Conservation (phyloP, 2,888 invertebrate species). For the Alitta virens region DNA sequence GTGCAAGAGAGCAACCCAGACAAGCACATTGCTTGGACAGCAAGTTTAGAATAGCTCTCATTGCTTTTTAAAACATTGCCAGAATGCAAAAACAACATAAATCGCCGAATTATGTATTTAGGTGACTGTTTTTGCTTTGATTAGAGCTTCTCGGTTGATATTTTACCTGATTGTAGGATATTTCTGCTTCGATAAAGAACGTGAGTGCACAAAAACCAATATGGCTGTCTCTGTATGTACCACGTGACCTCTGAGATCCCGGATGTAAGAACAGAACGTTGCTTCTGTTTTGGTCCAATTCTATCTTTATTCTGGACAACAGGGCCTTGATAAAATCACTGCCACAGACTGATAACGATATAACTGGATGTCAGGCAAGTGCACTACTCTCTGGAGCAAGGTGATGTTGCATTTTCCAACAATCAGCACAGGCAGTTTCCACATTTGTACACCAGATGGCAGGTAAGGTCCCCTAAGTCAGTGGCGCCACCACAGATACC, state of each 20-base stretch:
- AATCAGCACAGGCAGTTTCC: too few species aligned
- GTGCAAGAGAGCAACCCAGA: background rate
- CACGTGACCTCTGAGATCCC: slow-evolving; percentile 38
- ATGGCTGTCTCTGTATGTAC: slow-evolving; percentile 48
- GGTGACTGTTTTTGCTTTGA: background rate
- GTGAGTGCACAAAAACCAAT: slow-evolving; percentile 46
- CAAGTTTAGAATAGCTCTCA: slow-evolving; percentile 4
- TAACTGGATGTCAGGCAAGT: too few species aligned
- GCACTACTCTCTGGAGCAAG: too few species aligned
- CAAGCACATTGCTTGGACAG: background rate
- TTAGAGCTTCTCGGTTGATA: background rate
- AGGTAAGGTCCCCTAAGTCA: too few species aligned
- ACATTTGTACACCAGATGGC: too few species aligned
- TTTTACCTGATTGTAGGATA: slow-evolving; percentile 21
- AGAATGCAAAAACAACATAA: background rate
- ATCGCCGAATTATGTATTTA: background rate
- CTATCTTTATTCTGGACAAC: too few species aligned
- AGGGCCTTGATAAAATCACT: too few species aligned
- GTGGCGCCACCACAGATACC: too few species aligned
- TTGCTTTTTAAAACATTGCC: background rate
- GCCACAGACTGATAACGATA: too few species aligned
- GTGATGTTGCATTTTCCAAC: too few species aligned
- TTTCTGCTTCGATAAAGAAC: slow-evolving; percentile 28
- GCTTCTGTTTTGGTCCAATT: too few species aligned
- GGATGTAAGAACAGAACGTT: slow-evolving; percentile 12